Conservation (phyloP, 2,797 vertebrate species). For the Dallia pectoralis region DNA sequence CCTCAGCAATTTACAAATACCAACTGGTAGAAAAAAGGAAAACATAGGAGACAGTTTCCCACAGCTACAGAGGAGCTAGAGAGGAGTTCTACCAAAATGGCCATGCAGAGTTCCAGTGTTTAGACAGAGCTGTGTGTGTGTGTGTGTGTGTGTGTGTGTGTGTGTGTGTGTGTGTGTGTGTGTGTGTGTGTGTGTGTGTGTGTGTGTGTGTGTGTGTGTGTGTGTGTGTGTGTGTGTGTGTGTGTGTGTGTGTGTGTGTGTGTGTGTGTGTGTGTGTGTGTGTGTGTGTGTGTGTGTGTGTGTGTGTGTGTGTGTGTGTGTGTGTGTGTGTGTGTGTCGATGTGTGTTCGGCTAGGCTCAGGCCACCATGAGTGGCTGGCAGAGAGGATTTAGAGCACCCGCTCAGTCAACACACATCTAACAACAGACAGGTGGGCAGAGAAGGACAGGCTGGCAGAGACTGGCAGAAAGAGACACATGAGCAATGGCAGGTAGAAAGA, state of each 20-base stretch:
- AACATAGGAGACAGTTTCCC: constrained; percentile 43
- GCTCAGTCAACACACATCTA: constrained; percentile 4
- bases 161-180: constrained; percentile 6
- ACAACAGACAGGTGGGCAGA: neutral
- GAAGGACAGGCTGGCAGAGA: too few species aligned
- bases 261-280: neutral
- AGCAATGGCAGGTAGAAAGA: neutral
- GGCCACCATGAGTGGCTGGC: constrained; percentile 19
- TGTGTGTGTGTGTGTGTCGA: neutral
- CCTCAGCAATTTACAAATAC: neutral
- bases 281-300: constrained; percentile 4
- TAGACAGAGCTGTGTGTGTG: constrained; percentile 30
- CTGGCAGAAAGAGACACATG: neutral
- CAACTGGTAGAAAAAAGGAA: constrained; percentile 25
- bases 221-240: neutral
- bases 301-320: neutral
- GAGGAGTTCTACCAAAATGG: constrained; percentile 34
- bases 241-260: constrained; percentile 6
- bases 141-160: neutral
- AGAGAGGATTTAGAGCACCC: constrained; percentile 27
- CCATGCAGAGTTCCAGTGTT: constrained; percentile 43
- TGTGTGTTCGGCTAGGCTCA: constrained; percentile 9
- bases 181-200: neutral
- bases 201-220: constrained; percentile 5
- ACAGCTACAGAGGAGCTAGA: too few species aligned